Evolutionary conservation across 23 tunicate genomes (phyloP), one percentile per base, ranked within the genome.

Genomic region (Ciona savignyi): DNA sequence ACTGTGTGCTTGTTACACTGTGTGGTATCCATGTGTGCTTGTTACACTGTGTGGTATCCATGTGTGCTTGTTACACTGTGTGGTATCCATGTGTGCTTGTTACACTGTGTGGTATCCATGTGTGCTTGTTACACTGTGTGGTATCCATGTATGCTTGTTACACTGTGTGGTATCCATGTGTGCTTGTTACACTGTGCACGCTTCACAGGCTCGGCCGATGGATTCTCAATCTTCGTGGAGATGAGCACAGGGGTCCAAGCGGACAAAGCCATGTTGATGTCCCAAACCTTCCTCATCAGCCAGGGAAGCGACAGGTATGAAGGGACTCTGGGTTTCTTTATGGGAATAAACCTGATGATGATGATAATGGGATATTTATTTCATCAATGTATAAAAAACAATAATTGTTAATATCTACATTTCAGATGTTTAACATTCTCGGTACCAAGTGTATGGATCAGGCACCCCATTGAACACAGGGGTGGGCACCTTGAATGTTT

Each of bases 371-470:
- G n/a, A n/a, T n/a, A n/a, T n/a, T n/a, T n/a, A n/a, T n/a, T n/a
- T n/a, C n/a, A n/a, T n/a, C n/a, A n/a, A n/a, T n/a, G n/a, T n/a
- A n/a, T n/a, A 42, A 42, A 42, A 9, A 42, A 42, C 15, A 42
- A 15, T 42, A 42, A 42, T 15, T 15, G 9, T 42, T 42, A 6
- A 42, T 15, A 42, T 27, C 24, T 77, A 88, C 74, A 27, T 32
- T 71, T 2, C 35, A 88, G 95, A 60, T 95, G 99, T 77, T 34
- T 95, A 1, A 69, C 86, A 56, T 80, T 95, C 73, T 85, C n/a
- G 74, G 65, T 95, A 95, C 35, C 90, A 95, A 75, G 83, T 89
- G 76, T 95, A 88, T 51, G 99, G 99, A 35, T 67, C 74, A 20
- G 82, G 68, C 20, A 15, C 15, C 15, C 56, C 56, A 42, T 42